Evolutionary conservation across 2,888 invertebrate species (phyloP).

Genomic region (Antitype chi): DNA sequence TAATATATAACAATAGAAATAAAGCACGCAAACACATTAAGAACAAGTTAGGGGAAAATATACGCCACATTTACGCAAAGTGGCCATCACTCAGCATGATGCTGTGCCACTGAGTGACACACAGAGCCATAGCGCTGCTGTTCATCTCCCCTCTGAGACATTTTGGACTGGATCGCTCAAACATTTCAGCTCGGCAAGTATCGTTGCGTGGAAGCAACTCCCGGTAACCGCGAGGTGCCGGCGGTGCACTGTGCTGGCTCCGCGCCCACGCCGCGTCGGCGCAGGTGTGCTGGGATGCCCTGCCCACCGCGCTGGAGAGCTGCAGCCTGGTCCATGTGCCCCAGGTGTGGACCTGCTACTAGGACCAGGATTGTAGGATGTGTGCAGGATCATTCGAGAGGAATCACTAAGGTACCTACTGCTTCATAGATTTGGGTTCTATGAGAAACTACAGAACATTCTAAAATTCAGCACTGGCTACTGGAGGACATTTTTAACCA

Average conservation of each 20-base stretch:
- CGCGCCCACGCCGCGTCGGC: constrained; percentile 90
- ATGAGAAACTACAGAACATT: neutral
- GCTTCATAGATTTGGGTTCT: neutral
- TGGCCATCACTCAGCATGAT: no score
- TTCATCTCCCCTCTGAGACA: no score
- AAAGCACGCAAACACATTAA: no score
- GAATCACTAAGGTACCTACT: constrained; percentile 83
- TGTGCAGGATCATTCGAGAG: constrained; percentile 90
- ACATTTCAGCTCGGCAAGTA: constrained; percentile 91
- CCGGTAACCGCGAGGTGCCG: constrained; percentile 91
- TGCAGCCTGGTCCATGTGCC: constrained; percentile 94
- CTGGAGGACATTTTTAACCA: neutral
- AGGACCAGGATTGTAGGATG: constrained; percentile 94
- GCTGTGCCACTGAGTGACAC: no score
- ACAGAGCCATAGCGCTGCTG: no score
- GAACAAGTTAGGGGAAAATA: no score
- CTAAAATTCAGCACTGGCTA: neutral
- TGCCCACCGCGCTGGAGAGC: constrained; percentile 96
- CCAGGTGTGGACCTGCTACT: constrained; percentile 94
- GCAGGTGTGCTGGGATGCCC: constrained; percentile 94
- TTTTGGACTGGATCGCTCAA: neutral
- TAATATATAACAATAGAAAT: no score
- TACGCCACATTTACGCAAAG: no score
- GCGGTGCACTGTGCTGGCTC: constrained; percentile 89
- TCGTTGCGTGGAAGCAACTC: constrained; percentile 93